Conservation (phyloP, 2,113 vertebrate genomes). For the Pterocles orientalis region DNA sequence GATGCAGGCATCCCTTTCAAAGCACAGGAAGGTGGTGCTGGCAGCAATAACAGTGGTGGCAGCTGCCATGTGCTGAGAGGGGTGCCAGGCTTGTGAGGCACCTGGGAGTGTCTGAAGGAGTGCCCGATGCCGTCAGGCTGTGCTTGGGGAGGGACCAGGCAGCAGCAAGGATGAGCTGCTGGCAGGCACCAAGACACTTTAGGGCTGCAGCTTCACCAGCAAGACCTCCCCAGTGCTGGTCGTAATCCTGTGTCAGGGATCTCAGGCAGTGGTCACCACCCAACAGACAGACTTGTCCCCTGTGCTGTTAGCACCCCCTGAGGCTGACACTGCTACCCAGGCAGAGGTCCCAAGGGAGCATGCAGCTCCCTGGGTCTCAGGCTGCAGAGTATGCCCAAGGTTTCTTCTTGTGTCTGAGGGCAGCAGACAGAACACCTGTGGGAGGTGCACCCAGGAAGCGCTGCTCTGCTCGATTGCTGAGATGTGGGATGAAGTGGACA, state of each 20-base stretch:
- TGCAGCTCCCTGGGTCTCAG: neutral
- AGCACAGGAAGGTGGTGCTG: neutral
- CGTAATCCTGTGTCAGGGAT: neutral
- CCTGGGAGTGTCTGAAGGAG: rapidly evolving
- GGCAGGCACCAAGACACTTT: neutral
- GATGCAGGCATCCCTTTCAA: too few relatives aligned
- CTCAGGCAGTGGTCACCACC: neutral
- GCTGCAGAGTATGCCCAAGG: rapidly evolving
- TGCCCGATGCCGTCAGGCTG: rapidly evolving
- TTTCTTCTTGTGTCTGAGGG: neutral
- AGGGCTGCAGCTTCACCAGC: neutral
- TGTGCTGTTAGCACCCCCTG: neutral
- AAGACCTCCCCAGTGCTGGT: too few relatives aligned
- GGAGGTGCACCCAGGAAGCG: neutral
- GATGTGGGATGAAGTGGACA: neutral
- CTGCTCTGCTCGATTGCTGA: rapidly evolving
- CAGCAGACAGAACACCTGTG: rapidly evolving
- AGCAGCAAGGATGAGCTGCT: neutral
- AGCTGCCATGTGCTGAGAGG: neutral
- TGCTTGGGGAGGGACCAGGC: neutral
- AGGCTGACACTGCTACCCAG: neutral
- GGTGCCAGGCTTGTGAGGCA: neutral
- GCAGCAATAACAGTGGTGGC: neutral
- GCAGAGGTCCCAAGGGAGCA: neutral
- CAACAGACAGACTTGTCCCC: rapidly evolving